Evolutionary conservation across 1,140 invertebrate species (phyloP), one percentile per base, ranked within the genome.

Genomic region (Telenomus remus): DNA sequence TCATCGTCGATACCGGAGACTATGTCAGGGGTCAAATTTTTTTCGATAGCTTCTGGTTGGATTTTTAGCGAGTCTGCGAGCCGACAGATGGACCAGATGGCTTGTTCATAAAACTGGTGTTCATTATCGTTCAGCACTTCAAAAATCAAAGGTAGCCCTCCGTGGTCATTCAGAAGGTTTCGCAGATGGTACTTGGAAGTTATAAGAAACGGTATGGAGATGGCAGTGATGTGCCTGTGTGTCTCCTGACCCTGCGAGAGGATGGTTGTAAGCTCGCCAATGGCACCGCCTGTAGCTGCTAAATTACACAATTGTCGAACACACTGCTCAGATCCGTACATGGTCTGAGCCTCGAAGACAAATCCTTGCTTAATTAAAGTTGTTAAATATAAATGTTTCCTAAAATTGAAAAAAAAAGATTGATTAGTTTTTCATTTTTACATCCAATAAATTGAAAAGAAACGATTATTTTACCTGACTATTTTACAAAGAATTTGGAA

Each of bases 141-240:
- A 16, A 87, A 87, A 69, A 88, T 86, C 6, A 88, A 46, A 3
- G 74, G 35, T 2, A 87, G 39, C 4, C 83, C 87, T 7, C 81
- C 81, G 19, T 87, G 71, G 12, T 78, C 81, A 4, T 80, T 80
- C 1, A 88, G 16, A 4, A 88, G 46, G 0, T 50, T 53, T 7
- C 78, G 78, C 0, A 88, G 69, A 6, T 54, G 72, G 7, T 70
- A 53, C n/a, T 78, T 81, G 0, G 77, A 82, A 5, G 81, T 82
- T 7, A 87, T 79, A 7, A 87, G 37, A 57, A 86, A 86, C 0
- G 87, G 87, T 74, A 88, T 85, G 11, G 87, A 88, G 0, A 88
- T 57, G 9, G 86, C 86, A 11, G 82, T 81, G 0, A 85, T 63
- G 7, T 74, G 55, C 49, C 84, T 85, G 12, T 86, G 69, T 4